phyloP scores from a whole-genome alignment of 30 jellyfish, hydroid and myxozoan species.

The Aurelia aurita region DNA sequence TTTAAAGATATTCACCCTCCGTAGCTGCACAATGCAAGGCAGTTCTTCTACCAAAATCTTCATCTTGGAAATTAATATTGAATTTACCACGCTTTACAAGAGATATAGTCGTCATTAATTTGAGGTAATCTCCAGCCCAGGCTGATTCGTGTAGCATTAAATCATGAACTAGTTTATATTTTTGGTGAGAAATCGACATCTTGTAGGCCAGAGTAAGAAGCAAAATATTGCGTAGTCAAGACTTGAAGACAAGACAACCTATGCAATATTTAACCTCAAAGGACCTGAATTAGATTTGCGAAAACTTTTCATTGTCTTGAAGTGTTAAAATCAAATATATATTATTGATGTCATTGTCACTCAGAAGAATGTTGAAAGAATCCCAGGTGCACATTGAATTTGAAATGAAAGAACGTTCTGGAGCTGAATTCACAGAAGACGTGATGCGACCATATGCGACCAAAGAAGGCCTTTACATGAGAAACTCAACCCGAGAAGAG shows the following conservation, averaged over 20 bases:
- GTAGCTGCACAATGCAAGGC: constrained; percentile 43
- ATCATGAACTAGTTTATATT: constrained; percentile 40
- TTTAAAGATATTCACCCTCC: no score
- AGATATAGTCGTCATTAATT: background rate
- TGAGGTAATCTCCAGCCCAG: constrained; percentile 36
- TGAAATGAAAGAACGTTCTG: no score
- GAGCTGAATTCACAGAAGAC: no score
- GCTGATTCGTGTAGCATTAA: constrained; percentile 79
- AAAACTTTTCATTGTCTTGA: no score
- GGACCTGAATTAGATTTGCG: no score
- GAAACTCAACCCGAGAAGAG: no score
- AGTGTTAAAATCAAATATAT: no score
- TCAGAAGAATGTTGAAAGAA: no score
- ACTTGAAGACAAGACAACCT: background rate
- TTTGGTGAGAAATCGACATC: constrained; percentile 42
- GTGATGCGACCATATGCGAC: no score
- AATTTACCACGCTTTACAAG: constrained; percentile 41
- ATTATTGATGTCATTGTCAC: no score
- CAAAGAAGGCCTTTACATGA: no score
- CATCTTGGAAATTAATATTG: constrained; percentile 55
- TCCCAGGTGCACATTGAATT: no score
- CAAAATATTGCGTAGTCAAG: background rate
- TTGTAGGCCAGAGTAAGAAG: background rate
- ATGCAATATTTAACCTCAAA: background rate
- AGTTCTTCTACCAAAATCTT: constrained; percentile 55